Evolutionary conservation across 2,113 vertebrate species (phyloP), one percentile per base, ranked within the genome.

Genomic region (Brachirus orientalis): DNA sequence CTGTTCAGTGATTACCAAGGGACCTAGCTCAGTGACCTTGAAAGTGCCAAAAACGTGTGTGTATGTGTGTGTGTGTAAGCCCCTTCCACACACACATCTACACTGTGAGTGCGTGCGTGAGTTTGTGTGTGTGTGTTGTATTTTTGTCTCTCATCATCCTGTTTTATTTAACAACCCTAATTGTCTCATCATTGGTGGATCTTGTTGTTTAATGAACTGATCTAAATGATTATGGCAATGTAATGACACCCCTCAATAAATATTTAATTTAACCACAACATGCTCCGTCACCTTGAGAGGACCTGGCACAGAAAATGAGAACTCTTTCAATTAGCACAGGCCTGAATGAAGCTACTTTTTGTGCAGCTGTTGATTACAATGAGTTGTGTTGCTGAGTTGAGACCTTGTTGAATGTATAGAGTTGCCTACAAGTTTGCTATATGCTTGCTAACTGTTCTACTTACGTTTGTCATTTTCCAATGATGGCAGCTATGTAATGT

Each of bases 151-250:
- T 76, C 69, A 69, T 70, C 50, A 80, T 88, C 83, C 77, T 87
- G 80, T 88, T 91, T 88, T 90, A 90, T 91, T 92, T 90, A 91
- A 88, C 80, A 80, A 35, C 70, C 22, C 7, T 91, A 91, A 92
- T 91, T 85, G 89, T 85, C 85, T 89, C 85, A 85, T 89, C 86
- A 82, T 65, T 74, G 83, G 74, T 85, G 81, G 77, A 86, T 88
- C 84, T 76, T 85, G 86, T 90, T 92, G 92, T 86, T 92, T 91
- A 93, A 92, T 93, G 88, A 91, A 85, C 90, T 90, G 91, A 91
- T 90, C 87, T 91, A 92, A 91, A 91, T 90, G 89, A 89, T 92
- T 91, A 89, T 89, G 85, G 63, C 71, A 37, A 71, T 43, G 75
- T 88, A 90, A 93, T 90, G 87, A 90, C 89, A 89, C 68, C 77